Conservation (phyloP, 2,113 vertebrate species). For the Nyctibius bracteatus region DNA sequence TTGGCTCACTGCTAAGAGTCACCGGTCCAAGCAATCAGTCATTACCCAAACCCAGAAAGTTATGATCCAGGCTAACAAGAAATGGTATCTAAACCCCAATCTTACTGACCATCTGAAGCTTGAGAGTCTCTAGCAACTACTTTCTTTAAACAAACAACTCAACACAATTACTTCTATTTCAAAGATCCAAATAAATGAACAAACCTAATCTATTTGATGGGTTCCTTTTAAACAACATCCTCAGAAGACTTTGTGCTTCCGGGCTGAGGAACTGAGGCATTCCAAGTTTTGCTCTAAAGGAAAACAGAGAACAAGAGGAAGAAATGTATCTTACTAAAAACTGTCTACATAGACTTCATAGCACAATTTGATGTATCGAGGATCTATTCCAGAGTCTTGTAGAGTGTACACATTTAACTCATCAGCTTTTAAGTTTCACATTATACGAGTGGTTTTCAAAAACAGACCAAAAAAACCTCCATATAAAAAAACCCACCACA, state of each 20-base stretch:
- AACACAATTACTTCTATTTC: background rate
- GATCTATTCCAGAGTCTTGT: background rate
- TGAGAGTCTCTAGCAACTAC: background rate
- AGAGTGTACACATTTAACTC: background rate
- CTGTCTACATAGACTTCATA: background rate
- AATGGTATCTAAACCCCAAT: background rate
- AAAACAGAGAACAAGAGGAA: conserved; percentile 4
- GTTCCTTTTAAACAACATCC: conserved; percentile 97
- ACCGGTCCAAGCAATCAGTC: background rate
- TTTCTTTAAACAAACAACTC: background rate
- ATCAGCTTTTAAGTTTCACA: background rate
- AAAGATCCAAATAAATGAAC: conserved; percentile 12
- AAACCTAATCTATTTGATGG: conserved; percentile 94
- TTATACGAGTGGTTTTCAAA: background rate
- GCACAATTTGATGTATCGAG: background rate
- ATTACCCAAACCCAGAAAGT: background rate
- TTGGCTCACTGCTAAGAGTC: background rate
- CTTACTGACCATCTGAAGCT: background rate
- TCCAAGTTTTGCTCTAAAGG: conserved; percentile 90
- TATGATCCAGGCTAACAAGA: background rate
- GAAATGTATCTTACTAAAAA: background rate
- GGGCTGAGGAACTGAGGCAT: conserved; percentile 98
- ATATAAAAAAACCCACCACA: background rate
- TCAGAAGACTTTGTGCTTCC: conserved; percentile 95
- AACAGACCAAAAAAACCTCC: background rate